Conservation (phyloP, 2,797 vertebrate species). For the Forpus xanthops region DNA sequence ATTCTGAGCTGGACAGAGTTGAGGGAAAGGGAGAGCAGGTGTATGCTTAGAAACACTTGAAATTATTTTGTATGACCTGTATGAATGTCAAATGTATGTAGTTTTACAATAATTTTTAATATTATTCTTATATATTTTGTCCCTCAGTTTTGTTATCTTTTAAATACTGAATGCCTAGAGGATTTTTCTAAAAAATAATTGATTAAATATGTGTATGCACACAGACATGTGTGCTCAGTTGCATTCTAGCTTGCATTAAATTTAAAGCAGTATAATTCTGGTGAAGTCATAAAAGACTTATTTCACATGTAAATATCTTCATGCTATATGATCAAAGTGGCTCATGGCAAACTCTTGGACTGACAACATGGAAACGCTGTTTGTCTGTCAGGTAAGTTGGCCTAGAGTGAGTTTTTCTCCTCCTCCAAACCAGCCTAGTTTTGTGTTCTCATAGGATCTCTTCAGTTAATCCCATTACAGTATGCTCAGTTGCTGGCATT, state of each 20-base stretch:
- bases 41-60: neutral
- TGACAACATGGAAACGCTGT: neutral
- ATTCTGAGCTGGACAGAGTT: neutral
- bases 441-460: neutral
- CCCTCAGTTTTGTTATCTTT: neutral
- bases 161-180: neutral
- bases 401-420: neutral
- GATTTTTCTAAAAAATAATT: neutral
- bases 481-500: fast-evolving
- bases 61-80: neutral
- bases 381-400: neutral
- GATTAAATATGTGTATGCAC: fast-evolving
- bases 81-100: neutral
- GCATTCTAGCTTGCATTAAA: neutral
- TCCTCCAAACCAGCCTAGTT: neutral
- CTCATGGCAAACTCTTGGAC: neutral
- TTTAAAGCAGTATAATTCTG: neutral
- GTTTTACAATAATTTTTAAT: neutral
- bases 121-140: neutral
- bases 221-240: neutral
- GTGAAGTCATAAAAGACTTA: neutral
- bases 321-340: fast-evolving
- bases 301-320: neutral
- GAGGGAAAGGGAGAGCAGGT: neutral
- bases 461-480: neutral